Conservation (phyloP, 2,888 invertebrate genomes). For the Podotricha telesiphe region DNA sequence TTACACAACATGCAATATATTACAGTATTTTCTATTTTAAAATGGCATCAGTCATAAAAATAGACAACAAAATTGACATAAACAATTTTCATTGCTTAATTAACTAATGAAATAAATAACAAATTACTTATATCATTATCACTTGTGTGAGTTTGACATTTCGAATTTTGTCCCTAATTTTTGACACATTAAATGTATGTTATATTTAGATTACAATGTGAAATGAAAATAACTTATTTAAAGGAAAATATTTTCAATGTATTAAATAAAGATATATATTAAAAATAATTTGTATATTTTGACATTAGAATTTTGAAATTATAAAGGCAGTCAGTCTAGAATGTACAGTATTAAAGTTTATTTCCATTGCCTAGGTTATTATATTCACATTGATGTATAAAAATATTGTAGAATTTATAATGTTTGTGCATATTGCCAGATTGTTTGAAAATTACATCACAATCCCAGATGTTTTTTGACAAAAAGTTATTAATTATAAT, state of each 20-base stretch:
- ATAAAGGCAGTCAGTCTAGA: conserved; percentile 17
- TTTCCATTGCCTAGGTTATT: not conserved
- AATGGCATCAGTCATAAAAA: conserved; percentile 30
- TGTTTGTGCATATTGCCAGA: conserved; percentile 1
- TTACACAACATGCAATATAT: conserved; percentile 24
- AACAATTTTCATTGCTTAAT: conserved; percentile 38
- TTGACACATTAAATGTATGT: not conserved
- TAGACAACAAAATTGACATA: conserved; percentile 42
- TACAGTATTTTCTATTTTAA: conserved; percentile 23
- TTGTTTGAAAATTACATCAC: not conserved
- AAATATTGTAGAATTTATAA: not conserved
- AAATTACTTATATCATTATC: conserved; percentile 29
- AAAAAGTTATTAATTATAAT: not conserved
- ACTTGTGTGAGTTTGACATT: conserved; percentile 15
- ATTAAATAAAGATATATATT: conserved; percentile 15
- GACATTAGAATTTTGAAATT: conserved; percentile 1
- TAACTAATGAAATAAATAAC: conserved; percentile 38
- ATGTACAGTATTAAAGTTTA: conserved; percentile 9
- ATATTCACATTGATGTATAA: not conserved
- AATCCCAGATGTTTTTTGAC: not conserved
- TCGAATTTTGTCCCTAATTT: conserved; percentile 14
- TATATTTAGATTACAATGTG: conserved; percentile 2
- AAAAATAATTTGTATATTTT: conserved; percentile 13
- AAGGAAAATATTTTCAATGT: conserved; percentile 4
- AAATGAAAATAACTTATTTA: conserved; percentile 3